Conservation (phyloP, 2,888 invertebrate species). For the Parnassius apollo region DNA sequence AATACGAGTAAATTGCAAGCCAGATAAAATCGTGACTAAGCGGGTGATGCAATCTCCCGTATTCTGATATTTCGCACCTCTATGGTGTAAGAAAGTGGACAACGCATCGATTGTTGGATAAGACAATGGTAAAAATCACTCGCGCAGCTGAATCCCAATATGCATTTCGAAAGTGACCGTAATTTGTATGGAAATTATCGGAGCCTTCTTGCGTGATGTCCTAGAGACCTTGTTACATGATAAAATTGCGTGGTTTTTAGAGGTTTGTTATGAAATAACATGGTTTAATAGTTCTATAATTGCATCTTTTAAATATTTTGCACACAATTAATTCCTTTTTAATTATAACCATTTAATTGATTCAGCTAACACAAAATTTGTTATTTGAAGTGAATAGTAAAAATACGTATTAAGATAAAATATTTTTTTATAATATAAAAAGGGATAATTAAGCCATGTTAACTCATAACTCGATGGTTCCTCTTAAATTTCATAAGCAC, state of each 20-base stretch:
- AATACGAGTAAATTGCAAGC: constrained; percentile 60
- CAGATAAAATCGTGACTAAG: constrained; percentile 65
- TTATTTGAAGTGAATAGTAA: too few relatives aligned
- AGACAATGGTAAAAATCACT: constrained; percentile 63
- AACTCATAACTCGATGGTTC: too few relatives aligned
- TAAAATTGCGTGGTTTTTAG: constrained; percentile 47
- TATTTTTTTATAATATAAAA: too few relatives aligned
- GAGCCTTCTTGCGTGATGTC: constrained; percentile 58
- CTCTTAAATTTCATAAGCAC: too few relatives aligned
- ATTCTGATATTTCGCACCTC: constrained; percentile 25
- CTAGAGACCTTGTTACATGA: constrained; percentile 64
- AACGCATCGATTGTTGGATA: constrained; percentile 33
- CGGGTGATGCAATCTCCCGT: constrained; percentile 52
- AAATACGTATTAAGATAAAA: too few relatives aligned
- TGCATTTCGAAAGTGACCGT: constrained; percentile 73
- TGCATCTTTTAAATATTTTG: neutral
- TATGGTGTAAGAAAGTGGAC: constrained; percentile 20
- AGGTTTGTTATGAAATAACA: constrained; percentile 26
- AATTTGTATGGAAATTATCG: constrained; percentile 72
- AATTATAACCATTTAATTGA: too few relatives aligned
- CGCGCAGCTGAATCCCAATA: constrained; percentile 59
- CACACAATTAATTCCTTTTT: neutral
- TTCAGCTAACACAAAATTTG: too few relatives aligned
- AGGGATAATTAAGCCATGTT: too few relatives aligned
- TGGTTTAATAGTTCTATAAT: constrained; percentile 1